These are phyloP conservation scores for Rhaphigaster nebulosa DNA, from an alignment of 2,888 invertebrate species.

Conservation along the genomic window DNA sequence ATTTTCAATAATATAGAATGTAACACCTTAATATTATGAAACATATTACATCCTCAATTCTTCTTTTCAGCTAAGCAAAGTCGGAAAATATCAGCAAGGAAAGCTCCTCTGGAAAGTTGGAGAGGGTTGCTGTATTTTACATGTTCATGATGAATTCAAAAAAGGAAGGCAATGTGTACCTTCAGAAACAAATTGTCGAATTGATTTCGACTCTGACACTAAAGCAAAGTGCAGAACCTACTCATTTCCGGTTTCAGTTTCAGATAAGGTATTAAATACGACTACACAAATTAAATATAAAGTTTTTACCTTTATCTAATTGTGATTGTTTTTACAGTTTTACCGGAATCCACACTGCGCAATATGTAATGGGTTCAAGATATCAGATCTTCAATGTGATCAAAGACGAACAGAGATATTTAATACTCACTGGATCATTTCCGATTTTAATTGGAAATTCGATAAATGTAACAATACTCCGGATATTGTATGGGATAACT, in stretches of 20 bases:
- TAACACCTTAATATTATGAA: background rate
- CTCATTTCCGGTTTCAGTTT: background rate
- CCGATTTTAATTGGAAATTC: slow-evolving; percentile 57
- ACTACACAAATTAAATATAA: background rate
- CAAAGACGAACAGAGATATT: background rate
- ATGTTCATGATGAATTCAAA: background rate
- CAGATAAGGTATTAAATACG: background rate
- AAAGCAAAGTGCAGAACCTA: slow-evolving; percentile 1
- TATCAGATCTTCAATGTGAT: slow-evolving; percentile 34
- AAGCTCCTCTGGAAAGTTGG: background rate
- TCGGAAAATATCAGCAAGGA: slow-evolving; percentile 31
- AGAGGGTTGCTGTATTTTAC: background rate
- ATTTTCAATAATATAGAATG: background rate
- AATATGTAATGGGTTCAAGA: slow-evolving; percentile 52
- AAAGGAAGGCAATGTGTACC: slow-evolving; percentile 39
- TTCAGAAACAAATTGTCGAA: background rate
- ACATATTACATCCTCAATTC: background rate
- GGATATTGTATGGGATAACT: slow-evolving; percentile 51
- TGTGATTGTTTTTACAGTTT: slow-evolving; percentile 4
- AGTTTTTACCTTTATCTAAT: background rate
- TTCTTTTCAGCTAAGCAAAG: slow-evolving; percentile 7
- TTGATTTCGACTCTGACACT: background rate
- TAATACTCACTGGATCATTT: slow-evolving; percentile 15
- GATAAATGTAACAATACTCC: slow-evolving; percentile 51
- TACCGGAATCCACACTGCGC: slow-evolving; percentile 61